Conservation (phyloP, 2,888 invertebrate species). For the Petrolisthes manimaculis region DNA sequence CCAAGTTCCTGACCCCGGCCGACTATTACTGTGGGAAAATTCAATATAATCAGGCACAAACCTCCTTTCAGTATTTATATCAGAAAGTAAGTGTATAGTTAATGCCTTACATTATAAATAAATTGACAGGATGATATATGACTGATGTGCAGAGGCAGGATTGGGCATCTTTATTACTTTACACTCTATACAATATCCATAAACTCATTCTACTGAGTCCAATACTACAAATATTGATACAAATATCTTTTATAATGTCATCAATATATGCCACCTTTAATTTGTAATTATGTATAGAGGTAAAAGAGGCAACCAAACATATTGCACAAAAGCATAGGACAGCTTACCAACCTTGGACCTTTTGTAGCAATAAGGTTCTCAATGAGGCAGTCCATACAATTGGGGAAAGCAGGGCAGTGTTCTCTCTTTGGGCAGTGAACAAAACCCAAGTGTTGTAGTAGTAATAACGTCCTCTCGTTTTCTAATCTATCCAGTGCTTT, state of each 20-base stretch:
- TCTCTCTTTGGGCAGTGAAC: slow-evolving; percentile 94
- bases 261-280: too few species aligned
- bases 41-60: not conserved
- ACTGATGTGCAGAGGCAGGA: too few species aligned
- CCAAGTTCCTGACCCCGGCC: slow-evolving; percentile 63
- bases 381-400: slow-evolving; percentile 83
- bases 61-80: not conserved
- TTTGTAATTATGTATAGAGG: too few species aligned
- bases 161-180: too few species aligned
- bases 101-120: too few species aligned
- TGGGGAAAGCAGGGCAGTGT: slow-evolving; percentile 91
- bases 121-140: too few species aligned
- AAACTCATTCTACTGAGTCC: too few species aligned
- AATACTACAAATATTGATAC: too few species aligned
- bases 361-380: slow-evolving; percentile 78
- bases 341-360: slow-evolving; percentile 40
- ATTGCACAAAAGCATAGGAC: too few species aligned
- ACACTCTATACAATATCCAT: too few species aligned
- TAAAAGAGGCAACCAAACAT: too few species aligned
- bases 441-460: slow-evolving; percentile 95
- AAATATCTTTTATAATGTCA: too few species aligned
- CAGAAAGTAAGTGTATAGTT: not conserved
- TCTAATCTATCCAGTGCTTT: slow-evolving; percentile 93
- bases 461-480: slow-evolving; percentile 92
- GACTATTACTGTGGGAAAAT: slow-evolving; percentile 69